Base-by-base conservation (phyloP, 1,140 invertebrate species). In the Eciton burchellii region DNA sequence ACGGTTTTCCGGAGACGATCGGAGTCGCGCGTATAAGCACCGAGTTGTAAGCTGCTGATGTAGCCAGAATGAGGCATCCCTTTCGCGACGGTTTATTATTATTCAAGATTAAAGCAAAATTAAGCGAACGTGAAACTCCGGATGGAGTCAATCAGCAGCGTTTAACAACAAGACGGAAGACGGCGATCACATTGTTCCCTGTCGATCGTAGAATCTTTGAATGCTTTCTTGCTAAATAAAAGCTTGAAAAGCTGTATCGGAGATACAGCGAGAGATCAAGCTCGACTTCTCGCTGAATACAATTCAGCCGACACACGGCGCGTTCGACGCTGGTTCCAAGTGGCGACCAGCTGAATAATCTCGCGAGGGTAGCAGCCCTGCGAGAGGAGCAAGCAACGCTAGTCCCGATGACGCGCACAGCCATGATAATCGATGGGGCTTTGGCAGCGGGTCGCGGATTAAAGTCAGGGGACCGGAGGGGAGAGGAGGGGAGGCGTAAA, bases 291-390 rank as follows among this genome's bases (percentile, higher is more conserved):
- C 6, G 19, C 29, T 21, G 16, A 35, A 35, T 24, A 43, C 14
- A 9, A 16, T 63, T 35, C n/a, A n/a, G 19, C 12, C 19, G n/a
- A 11, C 56, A 76, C n/a, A 41, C 14, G n/a, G 47, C 57, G 57
- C 43, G 43, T 41, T n/a, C n/a, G 49, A 54, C 19, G 21, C 57
- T 43, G 21, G 45, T n/a, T n/a, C 26, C 26, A 52, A 76, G 12
- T 29, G 41, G 24, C 35, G 26, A 63, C 35, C 72, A n/a, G n/a
- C 19, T 26, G 14, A 74, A 74, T 74, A 49, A 76, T 76, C n/a
- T n/a, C 73, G 19, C 47, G 29, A 63, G 29, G n/a, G n/a, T n/a
- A 76, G 9, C n/a, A 21, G 26, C 14, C 45, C 21, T 49, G 26
- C 19, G 16, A 52, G 26, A 76, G n/a, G n/a, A 19, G n/a, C 26